Percentiles rank a stretch among this genome's conserved stretches.
Evolutionary conservation across 1,140 invertebrate genomes (phyloP).

Genomic region (Brachionus asplanchnoidis): DNA sequence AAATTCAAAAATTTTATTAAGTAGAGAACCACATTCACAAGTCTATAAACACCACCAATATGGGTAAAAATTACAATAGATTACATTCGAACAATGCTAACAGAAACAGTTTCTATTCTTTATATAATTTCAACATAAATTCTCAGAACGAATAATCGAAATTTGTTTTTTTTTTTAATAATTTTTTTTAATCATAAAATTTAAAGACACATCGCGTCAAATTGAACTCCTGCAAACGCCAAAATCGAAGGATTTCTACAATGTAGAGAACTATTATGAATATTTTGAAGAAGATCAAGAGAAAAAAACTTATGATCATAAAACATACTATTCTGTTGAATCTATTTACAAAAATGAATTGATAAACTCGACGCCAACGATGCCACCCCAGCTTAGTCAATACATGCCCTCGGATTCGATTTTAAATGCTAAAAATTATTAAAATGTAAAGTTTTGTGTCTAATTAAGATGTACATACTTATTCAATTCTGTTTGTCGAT

Average conservation of each 20-base stretch:
- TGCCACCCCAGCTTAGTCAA: not conserved
- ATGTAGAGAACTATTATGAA: slow-evolving; percentile 7
- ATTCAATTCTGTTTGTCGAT: not conserved
- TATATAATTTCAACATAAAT: not conserved
- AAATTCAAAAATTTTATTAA: not conserved
- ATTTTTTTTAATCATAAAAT: not conserved
- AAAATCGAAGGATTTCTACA: slow-evolving; percentile 8
- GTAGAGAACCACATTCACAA: not conserved
- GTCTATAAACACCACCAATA: not conserved
- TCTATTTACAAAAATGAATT: slow-evolving; percentile 19
- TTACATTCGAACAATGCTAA: not conserved
- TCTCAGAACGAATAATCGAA: not conserved
- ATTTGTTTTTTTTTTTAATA: not conserved
- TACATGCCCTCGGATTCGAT: not conserved
- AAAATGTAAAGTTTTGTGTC: not conserved
- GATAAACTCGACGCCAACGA: slow-evolving; percentile 10
- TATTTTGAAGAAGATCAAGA: not conserved
- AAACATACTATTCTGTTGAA: slow-evolving; percentile 19
- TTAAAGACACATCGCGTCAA: not conserved
- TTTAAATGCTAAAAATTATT: slow-evolving; percentile 3
- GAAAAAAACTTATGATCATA: slow-evolving; percentile 2
- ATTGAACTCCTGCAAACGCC: not conserved
- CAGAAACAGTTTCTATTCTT: not conserved
- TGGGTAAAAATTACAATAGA: not conserved
- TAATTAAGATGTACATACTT: not conserved